Evolutionary conservation across 2,797 vertebrate species (phyloP), one percentile per base, ranked within the genome.

Genomic region (Sphaeramia orbicularis): DNA sequence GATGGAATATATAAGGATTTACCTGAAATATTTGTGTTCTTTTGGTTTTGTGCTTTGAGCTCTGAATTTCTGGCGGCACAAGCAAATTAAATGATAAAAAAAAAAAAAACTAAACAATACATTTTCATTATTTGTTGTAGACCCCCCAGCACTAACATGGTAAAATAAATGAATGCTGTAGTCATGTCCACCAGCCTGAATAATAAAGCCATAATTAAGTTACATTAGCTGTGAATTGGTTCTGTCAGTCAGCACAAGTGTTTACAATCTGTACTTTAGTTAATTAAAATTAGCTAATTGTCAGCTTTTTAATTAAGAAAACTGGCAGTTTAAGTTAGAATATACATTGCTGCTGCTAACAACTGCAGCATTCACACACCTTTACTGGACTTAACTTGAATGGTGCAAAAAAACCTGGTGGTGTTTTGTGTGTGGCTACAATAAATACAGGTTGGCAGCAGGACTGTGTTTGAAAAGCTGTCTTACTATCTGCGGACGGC

Each of bases 1-100:
- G 83, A 86, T 83, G 84, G 80, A 89, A 87, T 89, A 80, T 83
- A 69, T 45, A 30, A 43, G 41, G 69, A 6, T 76, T 76, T 71
- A 69, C 65, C 69, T 83, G 81, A 83, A 86, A 83, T 80, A 38
- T 66, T 83, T 86, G 78, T 81, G 14, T 41, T 27, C 3, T 6
- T 66, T 2, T 1, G 47, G 30, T 52, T 71, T 76, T 58, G 32
- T 37, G 49, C 35, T 70, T 62, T 9, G 37, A 49, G 47, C 47
- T 71, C 47, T 70, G 54, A 59, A 78, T 71, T 60, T 59, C 43
- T 71, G 64, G 67, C 27, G 30, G 38, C 36, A 48, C 48, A 54
- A 55, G n/a, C 14, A 62, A 63, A 49, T 52, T 27, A 68, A 45
- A 49, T 59, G 43, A 67, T 59, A 35, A 40, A 49, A 57, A 71